A percentile compares a stretch with the other conserved stretches of the same genome.
These are phyloP conservation scores for Platycnemis pennipes DNA, from an alignment of 2,888 invertebrate genomes.

Conservation along the genomic window DNA sequence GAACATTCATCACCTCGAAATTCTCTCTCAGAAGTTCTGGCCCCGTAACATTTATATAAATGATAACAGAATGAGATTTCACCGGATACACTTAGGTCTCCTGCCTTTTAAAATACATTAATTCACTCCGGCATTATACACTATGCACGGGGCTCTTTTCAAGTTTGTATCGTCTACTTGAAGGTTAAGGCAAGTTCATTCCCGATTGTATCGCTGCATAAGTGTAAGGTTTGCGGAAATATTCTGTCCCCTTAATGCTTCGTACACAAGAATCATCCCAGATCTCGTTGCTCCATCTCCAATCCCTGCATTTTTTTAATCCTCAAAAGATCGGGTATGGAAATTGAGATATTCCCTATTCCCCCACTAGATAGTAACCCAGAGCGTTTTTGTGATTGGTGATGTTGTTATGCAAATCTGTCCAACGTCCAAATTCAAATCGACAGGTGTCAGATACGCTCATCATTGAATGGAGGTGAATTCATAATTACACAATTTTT, in stretches of 20 bases:
- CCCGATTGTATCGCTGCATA: background rate
- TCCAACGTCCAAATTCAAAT: slow-evolving; percentile 52
- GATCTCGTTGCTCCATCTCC: background rate
- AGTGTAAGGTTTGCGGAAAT: background rate
- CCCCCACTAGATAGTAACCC: slow-evolving; percentile 13
- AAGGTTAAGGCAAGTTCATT: background rate
- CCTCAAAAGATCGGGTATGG: slow-evolving; percentile 44
- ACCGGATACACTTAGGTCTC: background rate
- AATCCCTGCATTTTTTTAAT: background rate
- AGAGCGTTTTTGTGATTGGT: slow-evolving; percentile 45
- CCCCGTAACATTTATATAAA: background rate
- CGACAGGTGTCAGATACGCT: slow-evolving; percentile 53
- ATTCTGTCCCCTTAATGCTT: background rate
- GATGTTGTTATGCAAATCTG: slow-evolving; percentile 63
- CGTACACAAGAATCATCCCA: background rate
- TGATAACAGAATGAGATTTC: background rate
- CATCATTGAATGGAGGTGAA: slow-evolving; percentile 56
- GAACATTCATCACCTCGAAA: background rate
- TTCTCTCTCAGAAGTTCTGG: background rate
- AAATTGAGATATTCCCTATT: slow-evolving; percentile 48
- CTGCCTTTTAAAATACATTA: background rate
- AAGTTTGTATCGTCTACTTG: background rate
- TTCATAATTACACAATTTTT: slow-evolving; percentile 44
- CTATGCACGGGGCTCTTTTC: background rate
- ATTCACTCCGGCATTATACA: background rate